Base-by-base conservation (phyloP, 2,113 vertebrate genomes). In the Orycteropus afer region DNA sequence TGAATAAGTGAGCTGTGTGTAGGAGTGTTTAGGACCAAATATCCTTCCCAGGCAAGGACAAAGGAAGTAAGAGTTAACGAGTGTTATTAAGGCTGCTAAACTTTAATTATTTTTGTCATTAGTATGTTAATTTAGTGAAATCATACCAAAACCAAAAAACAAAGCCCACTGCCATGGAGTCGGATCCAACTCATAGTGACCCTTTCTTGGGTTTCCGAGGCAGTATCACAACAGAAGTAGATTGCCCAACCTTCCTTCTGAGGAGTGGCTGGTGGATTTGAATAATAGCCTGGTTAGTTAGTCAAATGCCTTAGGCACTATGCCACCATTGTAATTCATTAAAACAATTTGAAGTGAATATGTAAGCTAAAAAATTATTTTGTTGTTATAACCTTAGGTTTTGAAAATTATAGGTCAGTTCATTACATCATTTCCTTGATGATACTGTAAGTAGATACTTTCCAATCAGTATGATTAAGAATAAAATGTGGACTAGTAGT, bases 21-120 rank as follows among this genome's bases (percentile, higher is more conserved):
- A 97, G 97, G 98, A 96, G 97, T 97, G 27, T 0, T 1, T 10
- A 42, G 93, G 95, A 97, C 82, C 96, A 92, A 95, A 98, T 97
- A 86, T 0, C 0, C 94, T 98, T 98, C 63, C 13, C 95, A 95
- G 97, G 95, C 83, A 7, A 63, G 53, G 23, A 63, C 45, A 45
- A 53, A 45, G 53, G 78, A 88, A 78, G 37, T 6, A 82, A 59
- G 37, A 74, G 45, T 7, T 5, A 94, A 92, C 94, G 74, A 90
- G 49, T 32, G 10, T 74, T 37, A 11, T 85, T 86, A 96, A 92
- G 90, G 67, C 80, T 83, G 45, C 20, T 74, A 47, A 95, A 90
- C 51, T 45, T 59, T 3, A 89, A 88, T 95, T 91, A 51, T 49
- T n/a, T n/a, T n/a, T n/a, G n/a, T n/a, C n/a, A n/a, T n/a, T n/a